phyloP scores from a whole-genome alignment of 1,140 invertebrate species.

The Diploscapter pachys region DNA sequence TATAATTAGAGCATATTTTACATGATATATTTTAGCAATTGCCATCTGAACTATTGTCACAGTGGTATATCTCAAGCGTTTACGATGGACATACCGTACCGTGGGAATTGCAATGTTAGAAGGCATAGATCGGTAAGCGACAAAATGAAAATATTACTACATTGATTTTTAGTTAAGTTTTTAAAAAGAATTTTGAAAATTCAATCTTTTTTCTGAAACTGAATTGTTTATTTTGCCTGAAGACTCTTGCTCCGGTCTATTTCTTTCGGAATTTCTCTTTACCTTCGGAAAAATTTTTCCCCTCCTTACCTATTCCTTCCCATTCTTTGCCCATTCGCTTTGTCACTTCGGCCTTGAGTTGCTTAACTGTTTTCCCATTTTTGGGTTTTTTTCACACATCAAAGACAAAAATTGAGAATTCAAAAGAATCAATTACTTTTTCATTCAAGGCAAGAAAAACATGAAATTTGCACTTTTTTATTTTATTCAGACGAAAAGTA shows the following conservation, averaged over 20 bases:
- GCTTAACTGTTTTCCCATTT: too few species aligned
- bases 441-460: not conserved
- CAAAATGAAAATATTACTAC: not conserved
- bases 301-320: not conserved
- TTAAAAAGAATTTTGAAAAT: not conserved
- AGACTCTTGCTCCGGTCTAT: not conserved
- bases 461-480: not conserved
- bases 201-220: not conserved
- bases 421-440: too few species aligned
- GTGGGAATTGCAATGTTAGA: constrained; percentile 35
- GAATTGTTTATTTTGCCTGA: not conserved
- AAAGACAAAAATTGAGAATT: too few species aligned
- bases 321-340: too few species aligned
- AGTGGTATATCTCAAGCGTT: too few species aligned
- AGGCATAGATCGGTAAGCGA: constrained; percentile 24
- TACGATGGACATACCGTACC: constrained; percentile 22
- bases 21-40: too few species aligned
- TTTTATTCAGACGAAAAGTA: too few species aligned
- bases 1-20: too few species aligned
- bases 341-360: too few species aligned
- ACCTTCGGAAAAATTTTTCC: not conserved
- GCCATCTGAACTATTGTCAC: too few species aligned
- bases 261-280: not conserved
- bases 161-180: not conserved
- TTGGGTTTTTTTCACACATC: too few species aligned